phyloP scores from a whole-genome alignment of 2,888 invertebrate species.

The Eilema caniola region DNA sequence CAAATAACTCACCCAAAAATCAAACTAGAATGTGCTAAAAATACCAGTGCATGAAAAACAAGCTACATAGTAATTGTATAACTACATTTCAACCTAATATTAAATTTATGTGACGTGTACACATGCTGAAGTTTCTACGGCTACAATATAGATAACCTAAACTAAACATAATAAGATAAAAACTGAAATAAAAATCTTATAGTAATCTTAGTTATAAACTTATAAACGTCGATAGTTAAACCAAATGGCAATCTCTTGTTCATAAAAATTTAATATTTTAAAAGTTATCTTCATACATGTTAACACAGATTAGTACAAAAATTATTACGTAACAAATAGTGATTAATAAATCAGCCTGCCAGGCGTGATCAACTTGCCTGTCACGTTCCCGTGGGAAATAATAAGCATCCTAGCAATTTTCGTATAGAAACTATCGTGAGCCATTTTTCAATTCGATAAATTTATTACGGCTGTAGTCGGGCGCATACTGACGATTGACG shows the following conservation, averaged over 20 bases:
- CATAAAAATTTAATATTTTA: background rate
- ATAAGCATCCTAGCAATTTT: too few relatives aligned
- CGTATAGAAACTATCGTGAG: too few relatives aligned
- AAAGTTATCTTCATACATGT: too few relatives aligned
- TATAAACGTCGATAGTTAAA: slow-evolving; percentile 25
- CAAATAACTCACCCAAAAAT: slow-evolving; percentile 14
- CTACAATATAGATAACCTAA: slow-evolving; percentile 16
- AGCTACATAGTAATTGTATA: background rate
- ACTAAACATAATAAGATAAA: slow-evolving; percentile 12
- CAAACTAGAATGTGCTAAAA: slow-evolving; percentile 12
- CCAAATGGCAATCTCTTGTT: slow-evolving; percentile 5
- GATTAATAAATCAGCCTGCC: too few relatives aligned
- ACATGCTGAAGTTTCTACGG: background rate
- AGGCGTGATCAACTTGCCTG: too few relatives aligned
- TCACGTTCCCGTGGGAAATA: too few relatives aligned
- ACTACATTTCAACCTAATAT: background rate
- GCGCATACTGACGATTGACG: too few relatives aligned
- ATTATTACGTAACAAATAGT: too few relatives aligned
- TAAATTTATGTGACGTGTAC: slow-evolving; percentile 3
- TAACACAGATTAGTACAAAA: too few relatives aligned
- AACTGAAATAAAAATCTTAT: slow-evolving; percentile 5
- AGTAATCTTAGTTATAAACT: slow-evolving; percentile 8
- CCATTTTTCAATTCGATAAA: too few relatives aligned
- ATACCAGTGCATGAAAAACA: slow-evolving; percentile 21
- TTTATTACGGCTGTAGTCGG: too few relatives aligned